Evolutionary conservation across 2,888 invertebrate species (phyloP).

Genomic region (Marronus borbonicus): DNA sequence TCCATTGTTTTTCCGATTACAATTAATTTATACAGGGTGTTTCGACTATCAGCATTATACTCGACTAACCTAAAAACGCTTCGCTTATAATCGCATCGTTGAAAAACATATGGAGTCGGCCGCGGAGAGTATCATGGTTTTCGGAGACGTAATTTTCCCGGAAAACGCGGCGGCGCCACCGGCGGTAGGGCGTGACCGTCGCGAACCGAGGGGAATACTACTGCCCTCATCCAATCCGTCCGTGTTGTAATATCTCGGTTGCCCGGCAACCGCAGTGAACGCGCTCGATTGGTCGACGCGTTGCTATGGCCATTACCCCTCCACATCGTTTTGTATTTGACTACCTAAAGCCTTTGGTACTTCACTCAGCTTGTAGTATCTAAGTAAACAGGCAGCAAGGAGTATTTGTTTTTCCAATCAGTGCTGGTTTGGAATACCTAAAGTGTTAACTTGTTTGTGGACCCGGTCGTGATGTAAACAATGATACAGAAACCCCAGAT

Average conservation of each 20-base stretch:
- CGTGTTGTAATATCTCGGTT: constrained; percentile 57
- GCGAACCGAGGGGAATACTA: constrained; percentile 63
- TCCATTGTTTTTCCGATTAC: constrained; percentile 13
- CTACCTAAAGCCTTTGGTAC: constrained; percentile 72
- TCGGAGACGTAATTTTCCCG: constrained; percentile 58
- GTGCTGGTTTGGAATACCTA: constrained; percentile 72
- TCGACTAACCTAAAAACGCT: constrained; percentile 42
- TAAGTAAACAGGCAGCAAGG: constrained; percentile 72
- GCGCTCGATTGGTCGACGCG: constrained; percentile 51
- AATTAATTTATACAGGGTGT: constrained; percentile 40
- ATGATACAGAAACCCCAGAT: constrained; percentile 71
- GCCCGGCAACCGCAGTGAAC: constrained; percentile 47
- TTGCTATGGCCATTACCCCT: constrained; percentile 63
- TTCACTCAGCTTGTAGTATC: constrained; percentile 72
- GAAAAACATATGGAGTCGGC: constrained; percentile 57
- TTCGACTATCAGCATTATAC: not conserved
- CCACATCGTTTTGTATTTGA: constrained; percentile 68
- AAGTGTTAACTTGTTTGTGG: constrained; percentile 72
- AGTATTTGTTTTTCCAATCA: constrained; percentile 75
- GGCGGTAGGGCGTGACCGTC: constrained; percentile 69
- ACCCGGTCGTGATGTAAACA: constrained; percentile 72
- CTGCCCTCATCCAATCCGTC: constrained; percentile 53
- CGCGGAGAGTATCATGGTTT: constrained; percentile 59
- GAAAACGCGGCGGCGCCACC: constrained; percentile 63
- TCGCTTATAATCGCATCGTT: constrained; percentile 52